phyloP scores from a whole-genome alignment of 23 tunicate species.

The Trididemnum nubilum region DNA sequence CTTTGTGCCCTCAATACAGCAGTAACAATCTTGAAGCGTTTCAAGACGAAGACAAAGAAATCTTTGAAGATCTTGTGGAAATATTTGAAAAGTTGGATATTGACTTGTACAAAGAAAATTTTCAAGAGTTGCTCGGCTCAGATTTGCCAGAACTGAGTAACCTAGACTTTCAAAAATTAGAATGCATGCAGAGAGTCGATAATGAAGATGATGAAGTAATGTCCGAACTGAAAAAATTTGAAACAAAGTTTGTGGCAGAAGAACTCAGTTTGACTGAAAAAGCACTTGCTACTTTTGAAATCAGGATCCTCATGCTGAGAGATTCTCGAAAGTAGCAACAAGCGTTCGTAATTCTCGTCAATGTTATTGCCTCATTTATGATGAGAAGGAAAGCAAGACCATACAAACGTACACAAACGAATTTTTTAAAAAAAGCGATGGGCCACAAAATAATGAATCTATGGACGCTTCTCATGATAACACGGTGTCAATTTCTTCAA shows the following conservation, averaged over 20 bases:
- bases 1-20: constrained; percentile 39
- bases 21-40: constrained; percentile 3
- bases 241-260: constrained; percentile 41
- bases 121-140: constrained; percentile 32
- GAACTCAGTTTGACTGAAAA: constrained; percentile 24
- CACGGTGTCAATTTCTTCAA: too few species aligned
- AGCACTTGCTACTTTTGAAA: constrained; percentile 43
- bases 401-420: too few species aligned
- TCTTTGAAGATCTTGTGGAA: constrained; percentile 37
- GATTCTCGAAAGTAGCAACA: constrained; percentile 38
- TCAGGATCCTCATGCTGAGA: constrained; percentile 35
- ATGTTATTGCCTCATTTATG: constrained; percentile 38
- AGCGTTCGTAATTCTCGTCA: constrained; percentile 30
- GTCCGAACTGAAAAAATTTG: constrained; percentile 30
- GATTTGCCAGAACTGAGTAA: constrained; percentile 34
- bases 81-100: constrained; percentile 42
- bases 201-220: constrained; percentile 38
- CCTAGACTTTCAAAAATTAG: constrained; percentile 33
- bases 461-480: too few species aligned
- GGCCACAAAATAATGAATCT: too few species aligned
- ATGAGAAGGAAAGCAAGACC: constrained; percentile 20
- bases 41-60: constrained; percentile 31
- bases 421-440: too few species aligned
- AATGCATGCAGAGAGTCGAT: constrained; percentile 40
- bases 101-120: constrained; percentile 29